Base-by-base conservation (phyloP, 2,888 invertebrate species). In the Bursaphelenchus okinawaensis region DNA sequence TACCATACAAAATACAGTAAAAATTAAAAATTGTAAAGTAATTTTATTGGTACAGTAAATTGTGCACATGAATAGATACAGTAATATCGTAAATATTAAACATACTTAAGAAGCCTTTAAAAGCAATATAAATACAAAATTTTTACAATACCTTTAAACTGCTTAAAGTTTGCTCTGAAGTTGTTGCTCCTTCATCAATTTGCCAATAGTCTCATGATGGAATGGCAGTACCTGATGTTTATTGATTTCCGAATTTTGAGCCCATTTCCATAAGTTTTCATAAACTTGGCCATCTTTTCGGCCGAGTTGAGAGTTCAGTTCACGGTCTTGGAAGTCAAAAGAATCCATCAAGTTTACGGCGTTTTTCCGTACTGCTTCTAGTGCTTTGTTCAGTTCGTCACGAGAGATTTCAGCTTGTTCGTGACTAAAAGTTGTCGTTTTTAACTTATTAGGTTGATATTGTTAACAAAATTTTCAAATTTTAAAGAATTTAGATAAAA, bases 301-400 rank as follows among this genome's bases (percentile, higher is more conserved):
- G 26, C 76, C 76, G 0, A 69, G 60, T 24, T 76, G 75, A 3
- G 84, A 84, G 69, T 83, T 78, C 54, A 86, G 77, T 28, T 83
- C 75, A 7, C 78, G 73, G 70, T 85, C 85, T 16, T 80, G 77
- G 68, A 84, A 82, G 80, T 93, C 93, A 82, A 93, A 95, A 9
- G 91, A 88, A 85, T 95, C 95, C 0, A 93, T 93, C 23, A 95
- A 86, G 0, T 90, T 90, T 0, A 95, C 90, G 0, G 92, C 92
- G 83, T 93, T 90, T 1, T 91, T 91, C 55, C 94, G 88, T 50
- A 95, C 60, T 40, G 87, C 86, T 0, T 85, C 85, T 65, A 94
- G 85, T 31, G 67, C 61, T 9, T 52, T 63, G 64, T 74, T 79
- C 31, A 79, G 54, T 22, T 75, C 68, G 31, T 71, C 63, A 29